Evolutionary conservation across 2,888 invertebrate species (phyloP).

Genomic region (Pycnomerus fuliginosus): DNA sequence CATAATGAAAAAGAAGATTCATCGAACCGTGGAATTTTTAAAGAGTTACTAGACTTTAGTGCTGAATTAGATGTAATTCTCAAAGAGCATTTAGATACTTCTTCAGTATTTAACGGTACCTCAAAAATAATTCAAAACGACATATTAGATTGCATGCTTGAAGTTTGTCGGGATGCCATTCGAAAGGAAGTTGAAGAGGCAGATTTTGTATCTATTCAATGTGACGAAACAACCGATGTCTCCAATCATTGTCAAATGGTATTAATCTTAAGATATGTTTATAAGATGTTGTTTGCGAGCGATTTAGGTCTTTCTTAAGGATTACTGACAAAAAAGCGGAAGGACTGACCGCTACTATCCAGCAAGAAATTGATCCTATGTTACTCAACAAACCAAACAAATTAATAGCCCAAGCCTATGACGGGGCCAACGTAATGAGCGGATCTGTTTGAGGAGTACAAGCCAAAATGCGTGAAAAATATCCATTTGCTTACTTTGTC

Average conservation of each 20-base stretch:
- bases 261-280: slow-evolving; percentile 35
- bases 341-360: neutral
- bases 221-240: slow-evolving; percentile 40
- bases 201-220: slow-evolving; percentile 30
- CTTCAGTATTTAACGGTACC: slow-evolving; percentile 38
- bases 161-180: slow-evolving; percentile 34
- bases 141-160: slow-evolving; percentile 37
- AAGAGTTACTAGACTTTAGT: slow-evolving; percentile 35
- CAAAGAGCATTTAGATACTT: slow-evolving; percentile 31
- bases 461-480: slow-evolving; percentile 1
- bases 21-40: slow-evolving; percentile 34
- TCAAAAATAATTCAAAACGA: slow-evolving; percentile 41
- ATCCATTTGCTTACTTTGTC: slow-evolving; percentile 6
- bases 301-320: slow-evolving; percentile 36
- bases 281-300: slow-evolving; percentile 24
- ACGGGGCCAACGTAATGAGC: slow-evolving; percentile 8
- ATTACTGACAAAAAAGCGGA: slow-evolving; percentile 24
- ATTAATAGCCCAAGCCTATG: slow-evolving; percentile 6
- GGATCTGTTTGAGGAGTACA: slow-evolving; percentile 5
- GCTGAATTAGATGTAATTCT: slow-evolving; percentile 32
- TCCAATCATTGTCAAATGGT: no score
- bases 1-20: slow-evolving; percentile 35
- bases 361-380: neutral
- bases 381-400: slow-evolving; percentile 1
- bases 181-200: slow-evolving; percentile 29